Base-by-base conservation (phyloP, 2,888 invertebrate genomes). In the Microctonus hyperodae region DNA sequence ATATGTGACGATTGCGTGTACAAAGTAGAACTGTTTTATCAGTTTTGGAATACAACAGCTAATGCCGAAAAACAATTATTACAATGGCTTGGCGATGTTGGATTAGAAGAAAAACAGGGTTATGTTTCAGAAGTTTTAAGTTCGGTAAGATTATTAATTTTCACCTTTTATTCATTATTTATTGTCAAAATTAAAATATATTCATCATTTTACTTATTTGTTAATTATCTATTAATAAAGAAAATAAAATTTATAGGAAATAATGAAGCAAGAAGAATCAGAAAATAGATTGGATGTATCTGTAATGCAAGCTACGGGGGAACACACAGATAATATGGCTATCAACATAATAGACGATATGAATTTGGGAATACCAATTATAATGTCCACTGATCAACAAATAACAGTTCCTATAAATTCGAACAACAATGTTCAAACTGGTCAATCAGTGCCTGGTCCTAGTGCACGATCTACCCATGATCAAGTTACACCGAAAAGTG, bases 1-100 rank as follows among this genome's bases (percentile, higher is more conserved):
- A 89, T 91, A 75, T 91, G 91, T 80, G 89, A 90, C 81, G 88
- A 87, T 72, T 91, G 91, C 82, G 88, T 89, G 81, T 89, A 88
- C 80, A 91, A 90, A 86, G 87, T 91, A 78, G 91, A 91, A 78
- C 88, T 90, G 81, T 86, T 90, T 75, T 91, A 91, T 82, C 88
- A 90, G 81, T 91, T 91, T 83, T 90, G 90, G 85, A 91, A 90
- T 78, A 89, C 89, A 75, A 88, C 90, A 60, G 88, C 88, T 10
- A 90, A 88, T 82, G 88, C 90, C 44, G 91, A 91, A 76, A 88
- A 89, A 72, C 88, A 88, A 85, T 86, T 83, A 76, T 82, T 84
- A 63, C 81, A 84, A 79, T 84, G 83, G 84, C 77, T 84, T 51
- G 81, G 81, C 51, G 81, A 81, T 64, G 81, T 80, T 50, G 76